phyloP scores from a whole-genome alignment of 2,113 vertebrate species.

The Platysteira castanea region DNA sequence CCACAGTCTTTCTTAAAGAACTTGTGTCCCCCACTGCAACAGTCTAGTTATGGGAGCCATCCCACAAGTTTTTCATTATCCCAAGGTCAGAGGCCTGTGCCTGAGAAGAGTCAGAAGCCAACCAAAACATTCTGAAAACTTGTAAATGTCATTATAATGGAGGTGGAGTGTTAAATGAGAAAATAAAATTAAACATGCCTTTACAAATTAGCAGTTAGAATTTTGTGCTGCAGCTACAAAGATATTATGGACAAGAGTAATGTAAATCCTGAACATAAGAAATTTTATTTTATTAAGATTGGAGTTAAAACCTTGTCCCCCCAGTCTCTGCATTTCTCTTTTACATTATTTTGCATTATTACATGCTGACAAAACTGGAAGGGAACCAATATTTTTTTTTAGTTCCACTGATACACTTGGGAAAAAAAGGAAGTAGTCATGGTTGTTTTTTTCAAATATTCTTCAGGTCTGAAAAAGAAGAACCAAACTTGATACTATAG shows the following conservation, averaged over 20 bases:
- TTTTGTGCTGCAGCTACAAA: neutral
- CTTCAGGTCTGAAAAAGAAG: neutral
- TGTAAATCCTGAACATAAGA: neutral
- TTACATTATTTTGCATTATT: neutral
- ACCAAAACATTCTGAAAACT: neutral
- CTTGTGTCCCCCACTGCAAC: neutral
- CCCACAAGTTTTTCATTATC: neutral
- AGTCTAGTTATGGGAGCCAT: neutral
- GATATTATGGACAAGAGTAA: neutral
- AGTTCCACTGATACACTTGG: neutral
- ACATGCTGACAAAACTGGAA: neutral
- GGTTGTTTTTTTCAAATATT: neutral
- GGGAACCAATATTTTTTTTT: fast-evolving
- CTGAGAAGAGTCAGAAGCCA: neutral
- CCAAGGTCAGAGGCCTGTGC: neutral
- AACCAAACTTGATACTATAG: neutral
- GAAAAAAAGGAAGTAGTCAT: neutral
- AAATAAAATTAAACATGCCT: neutral
- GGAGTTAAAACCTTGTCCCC: neutral
- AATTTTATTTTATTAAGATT: neutral
- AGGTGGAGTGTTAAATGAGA: neutral
- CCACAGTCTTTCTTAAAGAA: neutral
- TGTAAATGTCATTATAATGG: neutral
- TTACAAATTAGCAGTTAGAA: neutral
- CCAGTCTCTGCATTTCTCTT: neutral